A percentile compares a stretch with the other conserved stretches of the same genome.
phyloP scores from a whole-genome alignment of 2,113 vertebrate species.

The Tetrao urogallus region DNA sequence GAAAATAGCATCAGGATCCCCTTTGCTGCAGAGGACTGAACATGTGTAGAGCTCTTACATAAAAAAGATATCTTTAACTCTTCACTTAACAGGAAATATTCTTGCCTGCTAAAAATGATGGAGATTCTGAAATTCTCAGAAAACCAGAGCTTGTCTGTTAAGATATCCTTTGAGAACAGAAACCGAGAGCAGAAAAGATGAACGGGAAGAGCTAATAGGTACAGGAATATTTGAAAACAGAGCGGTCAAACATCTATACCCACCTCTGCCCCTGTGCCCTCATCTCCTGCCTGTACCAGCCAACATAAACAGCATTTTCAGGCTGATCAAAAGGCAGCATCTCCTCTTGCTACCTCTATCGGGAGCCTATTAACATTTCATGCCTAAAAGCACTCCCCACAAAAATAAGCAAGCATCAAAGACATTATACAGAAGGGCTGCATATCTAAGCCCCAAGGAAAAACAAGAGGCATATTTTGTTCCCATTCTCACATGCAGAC shows the following conservation, averaged over 20 bases:
- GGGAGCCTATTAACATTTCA: slow-evolving; percentile 37
- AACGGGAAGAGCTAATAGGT: slow-evolving; percentile 38
- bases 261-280: background rate
- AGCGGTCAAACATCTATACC: background rate
- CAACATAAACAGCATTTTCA: slow-evolving; percentile 10
- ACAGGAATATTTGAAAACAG: slow-evolving; percentile 10
- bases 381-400: slow-evolving; percentile 45
- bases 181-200: background rate
- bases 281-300: background rate
- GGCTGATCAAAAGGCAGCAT: slow-evolving; percentile 51
- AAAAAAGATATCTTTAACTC: background rate
- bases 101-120: background rate
- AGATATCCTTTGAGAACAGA: slow-evolving; percentile 1
- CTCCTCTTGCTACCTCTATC: background rate
- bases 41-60: background rate
- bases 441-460: slow-evolving; percentile 2
- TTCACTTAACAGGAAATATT: background rate
- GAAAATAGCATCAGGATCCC: background rate
- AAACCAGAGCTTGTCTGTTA: slow-evolving; percentile 1
- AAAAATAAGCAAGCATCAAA: slow-evolving; percentile 39
- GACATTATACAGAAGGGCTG: background rate
- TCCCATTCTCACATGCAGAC: background rate
- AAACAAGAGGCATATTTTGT: background rate
- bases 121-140: background rate
- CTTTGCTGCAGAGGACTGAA: background rate